Evolutionary conservation across 2,113 vertebrate species (phyloP).

Genomic region (Anser cygnoides): DNA sequence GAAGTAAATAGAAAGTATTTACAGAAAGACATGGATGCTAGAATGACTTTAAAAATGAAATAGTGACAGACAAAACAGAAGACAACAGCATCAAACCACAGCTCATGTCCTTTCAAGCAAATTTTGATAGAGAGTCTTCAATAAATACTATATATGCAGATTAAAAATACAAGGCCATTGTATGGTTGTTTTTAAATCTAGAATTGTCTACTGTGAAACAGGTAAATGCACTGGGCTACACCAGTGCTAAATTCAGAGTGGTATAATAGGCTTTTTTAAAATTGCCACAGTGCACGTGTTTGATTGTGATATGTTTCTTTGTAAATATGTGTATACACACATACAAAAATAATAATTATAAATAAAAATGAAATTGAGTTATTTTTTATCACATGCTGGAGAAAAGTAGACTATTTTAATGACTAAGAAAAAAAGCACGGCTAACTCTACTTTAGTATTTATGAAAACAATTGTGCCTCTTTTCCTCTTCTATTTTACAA

Average conservation of each 20-base stretch:
- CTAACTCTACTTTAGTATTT: not conserved
- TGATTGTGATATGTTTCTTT: not conserved
- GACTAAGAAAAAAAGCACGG: not conserved
- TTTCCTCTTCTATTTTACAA: not conserved
- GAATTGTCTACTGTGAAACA: not conserved
- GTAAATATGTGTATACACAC: not conserved
- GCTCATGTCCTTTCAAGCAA: not conserved
- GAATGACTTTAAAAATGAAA: not conserved
- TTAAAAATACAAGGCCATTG: not conserved
- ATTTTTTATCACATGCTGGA: not conserved
- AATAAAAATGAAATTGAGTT: not conserved
- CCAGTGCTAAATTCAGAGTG: not conserved
- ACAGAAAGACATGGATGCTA: not conserved
- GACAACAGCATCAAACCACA: not conserved
- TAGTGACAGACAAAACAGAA: not conserved
- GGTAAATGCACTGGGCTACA: not conserved
- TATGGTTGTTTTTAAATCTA: not conserved
- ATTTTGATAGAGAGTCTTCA: not conserved
- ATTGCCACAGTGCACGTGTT: not conserved
- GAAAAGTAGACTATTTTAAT: not conserved
- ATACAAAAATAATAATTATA: not conserved
- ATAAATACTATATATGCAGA: not conserved
- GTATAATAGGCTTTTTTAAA: not conserved
- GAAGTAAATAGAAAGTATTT: not conserved
- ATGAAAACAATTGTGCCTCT: not conserved